Percentiles rank a stretch among this genome's conserved stretches.
phyloP scores from a whole-genome alignment of 2,113 vertebrate species.

The Chunga burmeisteri region DNA sequence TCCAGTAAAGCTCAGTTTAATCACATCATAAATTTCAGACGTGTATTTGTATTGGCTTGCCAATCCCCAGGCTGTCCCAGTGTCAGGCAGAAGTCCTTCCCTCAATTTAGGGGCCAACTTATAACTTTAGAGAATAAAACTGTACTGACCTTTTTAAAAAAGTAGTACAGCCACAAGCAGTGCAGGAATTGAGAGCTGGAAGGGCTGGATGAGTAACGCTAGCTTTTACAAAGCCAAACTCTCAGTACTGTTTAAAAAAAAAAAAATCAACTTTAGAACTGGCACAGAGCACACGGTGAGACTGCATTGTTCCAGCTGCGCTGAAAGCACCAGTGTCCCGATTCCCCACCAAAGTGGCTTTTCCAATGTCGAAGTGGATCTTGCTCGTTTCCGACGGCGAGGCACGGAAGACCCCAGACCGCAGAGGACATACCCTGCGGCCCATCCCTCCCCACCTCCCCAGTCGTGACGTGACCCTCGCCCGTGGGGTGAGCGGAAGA shows the following conservation, averaged over 20 bases:
- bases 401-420: neutral
- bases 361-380: neutral
- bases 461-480: fast-evolving
- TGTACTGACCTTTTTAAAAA: neutral
- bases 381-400: fast-evolving
- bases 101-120: neutral
- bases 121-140: neutral
- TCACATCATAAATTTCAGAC: neutral
- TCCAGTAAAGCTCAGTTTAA: neutral
- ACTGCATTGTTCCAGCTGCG: neutral
- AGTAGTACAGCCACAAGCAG: neutral
- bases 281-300: fast-evolving
- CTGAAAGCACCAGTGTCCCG: neutral
- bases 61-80: neutral
- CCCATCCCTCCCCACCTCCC: neutral
- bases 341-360: neutral
- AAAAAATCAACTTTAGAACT: neutral
- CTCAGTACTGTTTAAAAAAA: neutral
- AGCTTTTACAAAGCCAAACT: neutral
- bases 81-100: neutral
- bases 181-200: neutral
- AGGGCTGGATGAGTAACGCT: neutral
- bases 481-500: fast-evolving
- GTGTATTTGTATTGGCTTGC: neutral
- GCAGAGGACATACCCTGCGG: neutral